Evolutionary conservation across 2,113 vertebrate genomes (phyloP).

Genomic region (Colinus virginianus): DNA sequence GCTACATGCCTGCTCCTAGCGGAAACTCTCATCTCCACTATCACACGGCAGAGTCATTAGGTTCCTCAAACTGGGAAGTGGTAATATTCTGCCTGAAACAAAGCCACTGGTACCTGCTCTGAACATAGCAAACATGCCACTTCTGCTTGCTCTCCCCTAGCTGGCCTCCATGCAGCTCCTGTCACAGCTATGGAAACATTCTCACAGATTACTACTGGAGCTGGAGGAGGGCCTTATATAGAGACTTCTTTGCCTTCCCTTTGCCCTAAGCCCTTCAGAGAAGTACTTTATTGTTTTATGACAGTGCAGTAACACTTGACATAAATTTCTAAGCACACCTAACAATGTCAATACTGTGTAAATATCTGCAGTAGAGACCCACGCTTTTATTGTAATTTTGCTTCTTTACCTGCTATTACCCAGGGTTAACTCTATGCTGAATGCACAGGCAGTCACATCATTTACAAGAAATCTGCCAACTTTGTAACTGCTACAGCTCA

Average conservation of each 20-base stretch:
- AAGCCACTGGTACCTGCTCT: background rate
- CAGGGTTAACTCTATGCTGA: background rate
- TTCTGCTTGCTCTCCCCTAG: background rate
- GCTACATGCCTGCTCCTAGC: background rate
- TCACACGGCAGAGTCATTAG: background rate
- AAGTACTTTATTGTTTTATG: conserved; percentile 69
- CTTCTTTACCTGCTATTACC: background rate
- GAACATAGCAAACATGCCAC: background rate
- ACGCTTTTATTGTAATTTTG: background rate
- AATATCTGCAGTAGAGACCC: conserved; percentile 1
- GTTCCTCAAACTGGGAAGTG: background rate
- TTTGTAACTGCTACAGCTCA: background rate
- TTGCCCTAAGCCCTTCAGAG: conserved; percentile 45
- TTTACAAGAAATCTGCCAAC: background rate
- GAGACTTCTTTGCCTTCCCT: conserved; percentile 17
- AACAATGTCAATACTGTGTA: conserved; percentile 43
- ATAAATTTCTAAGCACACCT: conserved; percentile 35
- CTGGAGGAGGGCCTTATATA: conserved; percentile 34
- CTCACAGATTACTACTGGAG: background rate
- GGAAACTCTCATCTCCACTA: background rate
- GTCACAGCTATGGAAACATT: conserved; percentile 11
- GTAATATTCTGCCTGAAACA: background rate
- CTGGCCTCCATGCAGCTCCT: conserved; percentile 5
- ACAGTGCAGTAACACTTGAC: conserved; percentile 25
- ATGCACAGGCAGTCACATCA: background rate